Percentiles rank a stretch among this genome's conserved stretches.
These are phyloP conservation scores for Montipora foliosa DNA, from an alignment of 64 coral and sea anemone genomes.

Conservation along the genomic window DNA sequence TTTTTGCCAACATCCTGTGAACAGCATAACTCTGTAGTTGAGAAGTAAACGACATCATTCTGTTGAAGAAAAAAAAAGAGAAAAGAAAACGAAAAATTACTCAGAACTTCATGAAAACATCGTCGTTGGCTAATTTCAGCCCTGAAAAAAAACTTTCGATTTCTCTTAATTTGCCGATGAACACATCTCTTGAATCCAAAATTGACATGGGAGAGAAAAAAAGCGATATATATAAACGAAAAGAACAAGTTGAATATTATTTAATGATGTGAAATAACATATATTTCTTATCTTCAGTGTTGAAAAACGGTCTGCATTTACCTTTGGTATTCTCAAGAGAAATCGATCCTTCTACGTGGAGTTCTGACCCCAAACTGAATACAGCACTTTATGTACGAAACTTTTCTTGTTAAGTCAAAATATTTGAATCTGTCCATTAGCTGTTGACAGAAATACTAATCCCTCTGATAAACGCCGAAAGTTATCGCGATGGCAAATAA, in stretches of 20 bases:
- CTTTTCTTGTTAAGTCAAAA: neutral
- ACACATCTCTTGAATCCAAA: too few species aligned
- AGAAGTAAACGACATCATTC: neutral
- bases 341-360: neutral
- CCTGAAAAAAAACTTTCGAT: neutral
- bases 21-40: slow-evolving; percentile 29
- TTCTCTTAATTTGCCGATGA: too few species aligned
- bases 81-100: neutral
- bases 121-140: too few species aligned
- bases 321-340: neutral
- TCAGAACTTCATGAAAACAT: neutral
- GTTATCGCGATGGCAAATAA: neutral
- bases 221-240: too few species aligned
- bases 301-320: neutral
- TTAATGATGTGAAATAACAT: too few species aligned
- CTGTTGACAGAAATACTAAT: neutral
- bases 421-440: neutral
- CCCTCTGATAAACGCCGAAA: neutral
- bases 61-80: neutral
- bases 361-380: neutral
- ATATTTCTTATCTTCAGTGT: too few species aligned
- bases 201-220: too few species aligned
- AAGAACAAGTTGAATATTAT: too few species aligned
- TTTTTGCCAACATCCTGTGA: neutral
- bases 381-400: neutral